Conservation (phyloP, 1,140 invertebrate species). For the Homalodisca vitripennis region DNA sequence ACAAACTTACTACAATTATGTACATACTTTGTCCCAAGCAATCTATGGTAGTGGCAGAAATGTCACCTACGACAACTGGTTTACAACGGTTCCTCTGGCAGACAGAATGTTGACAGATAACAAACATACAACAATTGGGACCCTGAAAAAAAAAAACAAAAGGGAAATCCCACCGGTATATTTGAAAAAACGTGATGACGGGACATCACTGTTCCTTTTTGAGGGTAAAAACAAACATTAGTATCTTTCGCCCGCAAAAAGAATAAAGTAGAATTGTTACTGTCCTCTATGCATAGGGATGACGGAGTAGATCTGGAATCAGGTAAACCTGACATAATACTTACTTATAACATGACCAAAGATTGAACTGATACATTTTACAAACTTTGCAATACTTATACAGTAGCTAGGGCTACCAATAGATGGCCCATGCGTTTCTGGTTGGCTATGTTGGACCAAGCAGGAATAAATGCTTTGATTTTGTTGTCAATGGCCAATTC, state of each 20-base stretch:
- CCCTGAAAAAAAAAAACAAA: too few species aligned
- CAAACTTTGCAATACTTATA: neutral
- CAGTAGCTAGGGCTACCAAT: too few species aligned
- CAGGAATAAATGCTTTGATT: too few species aligned
- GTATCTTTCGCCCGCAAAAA: neutral
- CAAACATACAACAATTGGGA: neutral
- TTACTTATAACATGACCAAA: neutral
- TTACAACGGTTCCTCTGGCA: too few species aligned
- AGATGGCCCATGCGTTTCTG: too few species aligned
- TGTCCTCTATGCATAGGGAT: neutral
- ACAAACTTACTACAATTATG: too few species aligned
- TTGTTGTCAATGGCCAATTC: too few species aligned
- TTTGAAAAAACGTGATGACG: neutral
- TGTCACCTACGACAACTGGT: too few species aligned
- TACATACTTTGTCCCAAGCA: too few species aligned
- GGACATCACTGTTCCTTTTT: neutral
- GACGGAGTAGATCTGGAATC: neutral
- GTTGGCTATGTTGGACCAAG: too few species aligned
- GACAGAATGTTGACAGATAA: too few species aligned
- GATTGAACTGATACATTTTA: slow-evolving; percentile 1
- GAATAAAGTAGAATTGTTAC: neutral
- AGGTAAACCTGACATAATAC: neutral
- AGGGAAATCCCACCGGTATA: neutral
- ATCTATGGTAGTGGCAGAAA: too few species aligned
- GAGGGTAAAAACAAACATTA: neutral